Conservation (phyloP, 2,797 vertebrate species). For the Phataginus tricuspis region DNA sequence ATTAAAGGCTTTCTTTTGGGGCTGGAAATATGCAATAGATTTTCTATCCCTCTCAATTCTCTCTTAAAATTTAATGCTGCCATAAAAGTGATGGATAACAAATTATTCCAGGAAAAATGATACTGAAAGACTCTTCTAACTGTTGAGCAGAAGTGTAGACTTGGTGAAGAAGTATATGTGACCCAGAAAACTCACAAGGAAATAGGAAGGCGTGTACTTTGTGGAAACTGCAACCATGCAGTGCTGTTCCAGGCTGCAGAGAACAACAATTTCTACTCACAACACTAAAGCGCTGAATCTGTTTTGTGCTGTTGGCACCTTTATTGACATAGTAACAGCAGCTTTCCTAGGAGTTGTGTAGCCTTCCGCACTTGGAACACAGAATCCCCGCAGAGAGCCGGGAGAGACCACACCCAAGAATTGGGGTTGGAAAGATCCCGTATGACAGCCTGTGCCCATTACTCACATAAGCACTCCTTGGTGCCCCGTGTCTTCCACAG, state of each 20-base stretch:
- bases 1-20: slow-evolving; percentile 64
- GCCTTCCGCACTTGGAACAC: neutral
- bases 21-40: slow-evolving; percentile 54
- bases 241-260: neutral
- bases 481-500: neutral
- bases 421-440: fast-evolving
- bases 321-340: neutral
- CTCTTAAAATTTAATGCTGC: slow-evolving; percentile 76
- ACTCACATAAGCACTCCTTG: fast-evolving
- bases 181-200: neutral
- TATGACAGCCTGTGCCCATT: too few relatives aligned
- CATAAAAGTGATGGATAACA: slow-evolving; percentile 78
- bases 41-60: slow-evolving; percentile 71
- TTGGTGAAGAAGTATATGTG: neutral
- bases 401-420: neutral
- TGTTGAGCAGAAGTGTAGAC: neutral
- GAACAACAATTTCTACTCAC: neutral
- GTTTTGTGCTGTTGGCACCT: neutral
- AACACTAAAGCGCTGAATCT: neutral
- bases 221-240: neutral
- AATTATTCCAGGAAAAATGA: slow-evolving; percentile 73
- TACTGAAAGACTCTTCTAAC: slow-evolving; percentile 31
- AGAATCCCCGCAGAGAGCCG: neutral
- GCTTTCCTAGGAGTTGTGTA: neutral
- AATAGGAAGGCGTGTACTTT: neutral